Base-by-base conservation (phyloP, 2,888 invertebrate genomes). In the Quadroppia sp. region DNA sequence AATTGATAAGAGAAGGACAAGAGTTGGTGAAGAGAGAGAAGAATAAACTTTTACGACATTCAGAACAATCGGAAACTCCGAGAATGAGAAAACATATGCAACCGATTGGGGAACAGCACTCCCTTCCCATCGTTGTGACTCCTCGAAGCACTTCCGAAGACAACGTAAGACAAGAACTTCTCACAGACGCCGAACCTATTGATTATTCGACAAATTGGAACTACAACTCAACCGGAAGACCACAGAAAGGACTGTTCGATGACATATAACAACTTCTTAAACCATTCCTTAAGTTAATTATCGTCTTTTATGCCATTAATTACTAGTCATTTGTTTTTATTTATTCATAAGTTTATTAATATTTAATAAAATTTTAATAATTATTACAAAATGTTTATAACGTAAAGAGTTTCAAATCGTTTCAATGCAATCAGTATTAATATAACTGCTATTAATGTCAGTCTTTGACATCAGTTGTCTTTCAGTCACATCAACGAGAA, bases 1-100 rank as follows among this genome's bases (percentile, higher is more conserved):
- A 98, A 82, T 85, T 97, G 71, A 90, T 96, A 0, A 92, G 94
- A 78, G 96, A 97, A 82, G 98, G 98, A 1, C 86, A 90, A 79
- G 94, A 95, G 82, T 87, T 97, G 50, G 90, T 95, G 74, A 91
- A 91, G 80, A 85, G 96, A 86, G 93, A 92, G 91, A 79, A 78
- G 80, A 76, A 73, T 64, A 76, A 72, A 32, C 17, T 56, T 32
- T n/a, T 42, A 0, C 69, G 71, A 36, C 20, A 70, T 23, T 36
- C 25, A 36, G 73, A 74, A 50, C 23, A 25, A 17, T 42, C 9
- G n/a, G 40, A 67, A 40, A 23, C 59, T 1, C 59, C 42, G n/a
- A 13, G 67, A 67, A 25, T 20, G 25, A 73, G 23, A 61, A 64
- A 48, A 42, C 32, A 2, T 6, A 9, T 28, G n/a, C 64, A n/a